These are phyloP conservation scores for Enchytraeus crypticus DNA, from an alignment of 2,888 invertebrate genomes.

Conservation along the genomic window DNA sequence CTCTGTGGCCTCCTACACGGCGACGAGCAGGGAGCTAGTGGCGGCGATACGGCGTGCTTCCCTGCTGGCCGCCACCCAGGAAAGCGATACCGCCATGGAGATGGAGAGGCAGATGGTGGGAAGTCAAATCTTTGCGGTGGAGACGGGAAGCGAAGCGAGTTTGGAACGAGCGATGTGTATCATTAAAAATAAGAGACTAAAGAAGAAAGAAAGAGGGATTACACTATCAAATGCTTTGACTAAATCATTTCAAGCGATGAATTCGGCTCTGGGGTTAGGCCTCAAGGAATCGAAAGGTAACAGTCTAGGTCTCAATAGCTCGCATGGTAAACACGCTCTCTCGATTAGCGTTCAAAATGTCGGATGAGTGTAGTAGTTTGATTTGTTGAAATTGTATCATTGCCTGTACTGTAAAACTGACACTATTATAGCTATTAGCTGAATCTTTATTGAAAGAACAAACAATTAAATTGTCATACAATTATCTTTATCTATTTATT, in stretches of 20 bases:
- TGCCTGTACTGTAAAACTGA: no score
- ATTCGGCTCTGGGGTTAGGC: not conserved
- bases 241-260: not conserved
- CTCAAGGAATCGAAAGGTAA: not conserved
- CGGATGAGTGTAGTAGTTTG: no score
- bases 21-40: not conserved
- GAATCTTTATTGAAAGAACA: no score
- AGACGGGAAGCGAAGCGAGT: conserved; percentile 3
- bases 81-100: not conserved
- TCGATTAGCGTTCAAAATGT: no score
- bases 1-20: not conserved
- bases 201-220: no score
- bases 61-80: not conserved
- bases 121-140: not conserved
- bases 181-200: no score
- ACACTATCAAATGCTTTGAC: not conserved
- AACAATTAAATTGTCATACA: no score
- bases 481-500: no score
- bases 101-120: conserved; percentile 1
- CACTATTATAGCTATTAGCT: no score
- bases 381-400: no score
- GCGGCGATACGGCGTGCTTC: not conserved
- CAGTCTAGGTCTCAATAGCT: no score
- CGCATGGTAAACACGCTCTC: no score
- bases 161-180: not conserved